A percentile compares a stretch with the other conserved stretches of the same genome.
These are phyloP conservation scores for Synergus itoensis DNA, from an alignment of 2,888 invertebrate genomes.

Conservation along the genomic window DNA sequence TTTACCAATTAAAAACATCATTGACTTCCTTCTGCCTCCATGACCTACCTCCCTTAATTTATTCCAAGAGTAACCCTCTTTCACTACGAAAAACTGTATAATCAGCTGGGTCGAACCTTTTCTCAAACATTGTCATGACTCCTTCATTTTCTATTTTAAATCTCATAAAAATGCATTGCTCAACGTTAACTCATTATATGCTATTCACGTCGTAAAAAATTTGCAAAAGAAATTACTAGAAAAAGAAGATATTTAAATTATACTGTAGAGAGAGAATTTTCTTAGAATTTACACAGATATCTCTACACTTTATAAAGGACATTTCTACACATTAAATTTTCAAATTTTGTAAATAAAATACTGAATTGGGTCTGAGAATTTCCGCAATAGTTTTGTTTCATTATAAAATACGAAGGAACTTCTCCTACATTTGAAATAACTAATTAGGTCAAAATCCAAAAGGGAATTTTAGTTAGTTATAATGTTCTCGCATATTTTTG, in stretches of 20 bases:
- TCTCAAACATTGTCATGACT: conserved; percentile 36
- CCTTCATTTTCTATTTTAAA: conserved; percentile 32
- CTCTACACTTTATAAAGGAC: background rate
- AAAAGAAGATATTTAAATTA: background rate
- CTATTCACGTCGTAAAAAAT: conserved; percentile 10
- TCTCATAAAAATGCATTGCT: conserved; percentile 40
- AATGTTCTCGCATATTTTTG: too few relatives aligned
- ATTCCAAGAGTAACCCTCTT: conserved; percentile 10
- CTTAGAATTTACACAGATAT: background rate
- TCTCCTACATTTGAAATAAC: too few relatives aligned
- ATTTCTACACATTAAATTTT: background rate
- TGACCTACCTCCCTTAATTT: conserved; percentile 27
- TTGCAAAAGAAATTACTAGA: background rate
- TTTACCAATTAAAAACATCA: background rate
- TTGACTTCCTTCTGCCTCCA: background rate
- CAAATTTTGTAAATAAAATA: too few relatives aligned
- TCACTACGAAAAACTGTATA: conserved; percentile 14
- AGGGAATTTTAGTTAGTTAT: too few relatives aligned
- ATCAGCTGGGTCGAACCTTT: conserved; percentile 27
- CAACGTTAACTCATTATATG: conserved; percentile 27
- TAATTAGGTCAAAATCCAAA: too few relatives aligned
- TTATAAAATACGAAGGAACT: too few relatives aligned
- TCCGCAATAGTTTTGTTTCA: background rate
- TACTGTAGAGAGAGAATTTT: background rate
- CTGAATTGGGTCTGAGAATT: background rate